A percentile compares a stretch with the other conserved stretches of the same genome.
phyloP scores from a whole-genome alignment of 1,140 invertebrate genomes.

The Hydropsyche tenuis region DNA sequence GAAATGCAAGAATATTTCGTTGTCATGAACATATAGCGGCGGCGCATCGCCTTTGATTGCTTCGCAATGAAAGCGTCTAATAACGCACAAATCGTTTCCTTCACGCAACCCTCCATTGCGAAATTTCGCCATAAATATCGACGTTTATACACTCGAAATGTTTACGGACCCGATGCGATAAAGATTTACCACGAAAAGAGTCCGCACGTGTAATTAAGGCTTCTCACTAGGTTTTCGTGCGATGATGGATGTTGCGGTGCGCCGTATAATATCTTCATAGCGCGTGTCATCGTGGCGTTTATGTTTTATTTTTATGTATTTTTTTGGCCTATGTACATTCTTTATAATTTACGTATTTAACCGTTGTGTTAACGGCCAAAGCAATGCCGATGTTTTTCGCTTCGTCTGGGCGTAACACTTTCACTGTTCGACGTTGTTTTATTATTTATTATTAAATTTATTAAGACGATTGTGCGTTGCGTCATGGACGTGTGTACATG shows the following conservation, averaged over 20 bases:
- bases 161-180: background rate
- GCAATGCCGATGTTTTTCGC: background rate
- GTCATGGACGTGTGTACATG: background rate
- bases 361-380: background rate
- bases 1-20: conserved; percentile 34
- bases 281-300: conserved; percentile 6
- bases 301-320: background rate
- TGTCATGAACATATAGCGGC: conserved; percentile 25
- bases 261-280: background rate
- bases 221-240: background rate
- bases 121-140: background rate
- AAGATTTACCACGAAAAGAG: background rate
- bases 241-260: background rate
- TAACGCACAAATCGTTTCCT: conserved; percentile 27
- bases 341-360: background rate
- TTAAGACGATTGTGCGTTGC: background rate
- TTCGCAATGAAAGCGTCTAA: conserved; percentile 21
- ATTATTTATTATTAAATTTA: conserved; percentile 1
- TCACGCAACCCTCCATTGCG: conserved; percentile 29
- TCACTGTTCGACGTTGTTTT: background rate
- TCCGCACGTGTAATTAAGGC: background rate
- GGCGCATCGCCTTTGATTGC: too few species aligned
- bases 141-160: background rate
- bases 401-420: background rate
- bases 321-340: background rate